phyloP scores from a whole-genome alignment of 2,888 invertebrate genomes.

The Drymonia ruficornis region DNA sequence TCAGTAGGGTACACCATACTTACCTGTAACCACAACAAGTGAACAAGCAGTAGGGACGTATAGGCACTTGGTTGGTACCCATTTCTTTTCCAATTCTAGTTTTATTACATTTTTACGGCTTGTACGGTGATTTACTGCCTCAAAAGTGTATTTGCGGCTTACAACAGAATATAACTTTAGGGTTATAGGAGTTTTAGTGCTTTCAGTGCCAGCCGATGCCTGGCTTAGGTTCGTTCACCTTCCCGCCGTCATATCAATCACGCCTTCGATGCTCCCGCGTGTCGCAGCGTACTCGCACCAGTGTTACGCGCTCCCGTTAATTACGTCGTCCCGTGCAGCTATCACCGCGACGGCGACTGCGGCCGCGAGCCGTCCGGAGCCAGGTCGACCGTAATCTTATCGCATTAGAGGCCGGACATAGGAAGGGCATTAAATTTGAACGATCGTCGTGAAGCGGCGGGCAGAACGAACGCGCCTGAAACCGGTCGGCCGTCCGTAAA shows the following conservation, averaged over 20 bases:
- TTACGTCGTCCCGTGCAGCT: conserved; percentile 24
- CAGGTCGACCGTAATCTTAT: conserved; percentile 73
- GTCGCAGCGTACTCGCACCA: conserved; percentile 19
- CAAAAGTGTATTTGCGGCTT: conserved; percentile 61
- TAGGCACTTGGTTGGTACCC: conserved; percentile 23
- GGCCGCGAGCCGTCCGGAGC: conserved; percentile 40
- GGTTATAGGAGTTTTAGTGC: conserved; percentile 63
- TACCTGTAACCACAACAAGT: conserved; percentile 10
- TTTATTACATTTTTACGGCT: conserved; percentile 59
- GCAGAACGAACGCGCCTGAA: conserved; percentile 80
- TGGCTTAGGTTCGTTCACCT: conserved; percentile 62
- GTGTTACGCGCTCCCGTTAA: conserved; percentile 30
- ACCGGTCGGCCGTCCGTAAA: conserved; percentile 83
- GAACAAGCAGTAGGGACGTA: conserved; percentile 14
- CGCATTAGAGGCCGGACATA: conserved; percentile 82
- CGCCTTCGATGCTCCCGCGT: conserved; percentile 35
- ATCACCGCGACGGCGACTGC: conserved; percentile 13
- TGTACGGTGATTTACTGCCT: conserved; percentile 61
- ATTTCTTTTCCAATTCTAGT: conserved; percentile 56
- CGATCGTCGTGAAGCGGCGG: conserved; percentile 75
- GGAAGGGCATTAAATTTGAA: conserved; percentile 83
- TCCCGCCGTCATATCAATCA: conserved; percentile 55
- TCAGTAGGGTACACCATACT: neutral
- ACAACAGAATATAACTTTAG: conserved; percentile 60
- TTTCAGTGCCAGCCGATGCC: conserved; percentile 59